Base-by-base conservation (phyloP, 2,888 invertebrate species). In the Ichneumoninae sp. region DNA sequence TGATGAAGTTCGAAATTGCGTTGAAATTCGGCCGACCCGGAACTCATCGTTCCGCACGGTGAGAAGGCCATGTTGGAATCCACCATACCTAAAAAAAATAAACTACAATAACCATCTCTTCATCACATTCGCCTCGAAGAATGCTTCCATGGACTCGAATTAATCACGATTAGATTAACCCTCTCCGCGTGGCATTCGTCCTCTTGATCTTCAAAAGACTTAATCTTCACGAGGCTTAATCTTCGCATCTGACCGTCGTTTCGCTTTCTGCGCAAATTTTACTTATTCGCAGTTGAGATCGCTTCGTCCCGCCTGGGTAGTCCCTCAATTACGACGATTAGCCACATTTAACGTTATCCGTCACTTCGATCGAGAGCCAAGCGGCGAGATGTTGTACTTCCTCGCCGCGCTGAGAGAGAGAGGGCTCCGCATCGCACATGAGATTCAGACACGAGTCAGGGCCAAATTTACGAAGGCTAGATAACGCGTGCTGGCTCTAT, bases 291-390 rank as follows among this genome's bases (percentile, higher is more conserved):
- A 4, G 5, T 6, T 5, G 5, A 63, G 47, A 70, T n/a, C 22
- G 36, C 54, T 40, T 36, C 3, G 52, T 8, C 81, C 66, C 82
- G 80, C 80, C 75, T 82, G 68, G 22, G 73, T 74, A 74, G 50
- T 68, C 70, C 79, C 81, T 79, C 81, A 81, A 85, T 85, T 85
- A 81, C 81, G 74, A 85, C 84, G 75, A 85, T 85, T 85, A 85
- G 78, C 73, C 78, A 75, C 81, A 70, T 81, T 81, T 71, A 68
- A 66, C 78, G 78, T 85, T 85, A 85, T 81, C 78, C 74, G 81
- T 84, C 77, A 74, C 76, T 76, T 33, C 74, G 73, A 84, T 81
- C 77, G 63, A 19, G 68, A 22, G 68, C 22, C 30, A 30, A 16
- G 10, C 40, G 16, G 52, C 36, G 40, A 73, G 63, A 70, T 4